Evolutionary conservation across 2,888 invertebrate species (phyloP), one percentile per base, ranked within the genome.

Genomic region (Melangyna quadrimaculata): DNA sequence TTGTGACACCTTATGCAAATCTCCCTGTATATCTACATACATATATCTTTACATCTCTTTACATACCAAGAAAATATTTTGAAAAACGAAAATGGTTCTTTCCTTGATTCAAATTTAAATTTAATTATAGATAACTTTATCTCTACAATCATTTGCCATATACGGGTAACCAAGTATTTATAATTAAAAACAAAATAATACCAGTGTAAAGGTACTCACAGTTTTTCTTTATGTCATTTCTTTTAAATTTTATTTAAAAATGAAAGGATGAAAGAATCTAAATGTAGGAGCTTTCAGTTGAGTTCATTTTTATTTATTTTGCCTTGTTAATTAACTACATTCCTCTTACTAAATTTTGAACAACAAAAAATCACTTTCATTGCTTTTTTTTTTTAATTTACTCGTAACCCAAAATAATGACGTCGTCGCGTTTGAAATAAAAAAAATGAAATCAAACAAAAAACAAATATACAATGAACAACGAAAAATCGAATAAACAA

Each of bases 401-500:
- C 57, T 59, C 45, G 9, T 48, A 63, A 69, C 53, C 72, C 53
- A 40, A 59, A 71, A 61, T 51, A 43, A 77, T 53, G 57, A 67
- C 37, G 37, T 17, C 53, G 43, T 19, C 6, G 6, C 40, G n/a
- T 43, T 63, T 43, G 27, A 63, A 24, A 43, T 12, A n/a, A 9
- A 27, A 59, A 71, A 71, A 43, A 72, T 61, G 55, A 14, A 73
- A 61, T 22, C 70, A 29, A 63, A 72, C 53, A 27, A 9, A 19
- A 51, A 74, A 78, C 45, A 22, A 48, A 35, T 22, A 24, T 45
- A 67, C 35, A 67, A 51, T 51, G 67, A 83, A 63, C 19, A 61
- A 61, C 43, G 45, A 61, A 69, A 67, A 79, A 69, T 74, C 48
- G 61, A 69, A 69, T 69, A 27, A 65, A 65, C 48, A 79, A 82